Evolutionary conservation across 2,888 invertebrate genomes (phyloP), one percentile per base, ranked within the genome.

Genomic region (Cryptops parisi): DNA sequence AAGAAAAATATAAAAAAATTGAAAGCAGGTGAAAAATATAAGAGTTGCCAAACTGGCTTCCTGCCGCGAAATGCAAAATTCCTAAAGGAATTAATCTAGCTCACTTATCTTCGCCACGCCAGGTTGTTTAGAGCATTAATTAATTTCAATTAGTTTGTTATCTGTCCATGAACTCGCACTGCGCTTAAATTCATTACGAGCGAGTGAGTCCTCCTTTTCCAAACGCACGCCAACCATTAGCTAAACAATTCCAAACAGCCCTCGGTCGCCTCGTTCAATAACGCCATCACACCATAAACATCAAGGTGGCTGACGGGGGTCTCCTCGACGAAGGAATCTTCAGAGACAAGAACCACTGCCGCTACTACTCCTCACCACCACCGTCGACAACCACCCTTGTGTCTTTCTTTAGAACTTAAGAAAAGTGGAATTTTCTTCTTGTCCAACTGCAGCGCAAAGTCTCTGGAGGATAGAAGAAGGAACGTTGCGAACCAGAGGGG

Each of bases 81-180:
- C 33, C 33, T 9, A 15, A 6, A 50, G 40, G 50, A 50, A 50
- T 50, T 50, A 50, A 50, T 50, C 50, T 50, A 41, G 44, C 44
- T 52, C 45, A 52, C 44, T 52, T 52, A 52, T 52, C 52, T 52
- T 52, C 52, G 45, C 26, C 44, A 22, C 33, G 52, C 52, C 52
- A 52, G 52, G 52, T 45, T 45, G 52, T 52, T 52, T 45, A 45
- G 45, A 45, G 43, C 52, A 44, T 52, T 52, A 52, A 52, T 52
- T 52, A 52, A 52, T 52, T 52, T 45, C 44, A 52, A 52, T 52
- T 52, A 52, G 52, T 52, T 52, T 52, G 52, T 52, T 52, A 52
- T 52, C 52, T 52, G 45, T 40, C 25, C 40, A 41, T 40, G 40
- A 25, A 24, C 40, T 40, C 50, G 41, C 50, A 23, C 50, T 40